Evolutionary conservation across 2,888 invertebrate genomes (phyloP).

Genomic region (Drosophila siamana): DNA sequence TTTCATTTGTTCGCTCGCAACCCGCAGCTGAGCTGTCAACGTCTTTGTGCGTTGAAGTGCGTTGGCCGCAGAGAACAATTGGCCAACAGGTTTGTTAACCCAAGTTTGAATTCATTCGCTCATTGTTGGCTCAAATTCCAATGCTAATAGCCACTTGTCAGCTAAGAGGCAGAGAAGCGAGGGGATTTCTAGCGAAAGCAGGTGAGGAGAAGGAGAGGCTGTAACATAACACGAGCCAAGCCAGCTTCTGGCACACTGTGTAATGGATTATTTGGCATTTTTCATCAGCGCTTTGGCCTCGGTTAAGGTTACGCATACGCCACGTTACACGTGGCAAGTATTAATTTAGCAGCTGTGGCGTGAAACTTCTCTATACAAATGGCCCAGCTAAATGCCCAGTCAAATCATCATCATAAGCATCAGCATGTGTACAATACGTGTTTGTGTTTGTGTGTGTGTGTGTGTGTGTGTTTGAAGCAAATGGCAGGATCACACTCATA

Average conservation of each 20-base stretch:
- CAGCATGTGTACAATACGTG: no score
- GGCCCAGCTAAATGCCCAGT: conserved; percentile 40
- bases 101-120: conserved; percentile 14
- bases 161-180: background rate
- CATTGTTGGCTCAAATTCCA: conserved; percentile 23
- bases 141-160: conserved; percentile 38
- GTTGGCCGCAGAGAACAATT: conserved; percentile 1
- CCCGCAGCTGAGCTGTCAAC: conserved; percentile 9
- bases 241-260: background rate
- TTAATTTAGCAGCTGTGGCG: conserved; percentile 64
- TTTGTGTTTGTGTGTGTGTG: background rate
- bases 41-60: background rate
- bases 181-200: background rate
- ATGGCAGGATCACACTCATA: conserved; percentile 4
- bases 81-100: conserved; percentile 33
- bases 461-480: background rate
- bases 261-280: conserved; percentile 73
- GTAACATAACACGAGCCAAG: background rate
- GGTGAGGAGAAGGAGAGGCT: background rate
- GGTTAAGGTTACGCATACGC: conserved; percentile 53
- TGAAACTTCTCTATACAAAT: conserved; percentile 44
- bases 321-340: conserved; percentile 70
- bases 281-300: conserved; percentile 51
- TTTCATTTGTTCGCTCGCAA: background rate
- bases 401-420: conserved; percentile 34